These are phyloP conservation scores for Hylaeus anthracinus DNA, from an alignment of 1,140 invertebrate species.

Conservation along the genomic window DNA sequence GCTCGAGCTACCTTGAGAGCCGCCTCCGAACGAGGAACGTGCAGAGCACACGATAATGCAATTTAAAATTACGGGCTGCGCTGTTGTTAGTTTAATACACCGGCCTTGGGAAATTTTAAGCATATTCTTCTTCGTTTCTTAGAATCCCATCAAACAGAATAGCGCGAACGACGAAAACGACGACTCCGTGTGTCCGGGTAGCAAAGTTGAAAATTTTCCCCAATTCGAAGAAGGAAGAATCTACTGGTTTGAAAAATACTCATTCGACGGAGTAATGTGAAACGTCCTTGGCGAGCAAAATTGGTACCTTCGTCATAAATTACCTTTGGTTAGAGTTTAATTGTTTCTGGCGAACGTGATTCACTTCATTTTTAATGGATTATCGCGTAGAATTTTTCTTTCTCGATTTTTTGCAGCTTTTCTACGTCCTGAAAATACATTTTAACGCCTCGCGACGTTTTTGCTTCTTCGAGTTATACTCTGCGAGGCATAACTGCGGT, in stretches of 20 bases:
- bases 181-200: no score
- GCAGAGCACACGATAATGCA: slow-evolving; percentile 42
- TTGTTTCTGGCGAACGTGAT: neutral
- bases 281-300: neutral
- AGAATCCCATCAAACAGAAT: no score
- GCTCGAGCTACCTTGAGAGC: slow-evolving; percentile 48
- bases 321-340: neutral
- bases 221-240: neutral
- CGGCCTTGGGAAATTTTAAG: slow-evolving; percentile 24
- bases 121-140: no score
- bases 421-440: no score
- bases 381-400: neutral
- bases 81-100: neutral
- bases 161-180: no score
- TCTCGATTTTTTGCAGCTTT: neutral
- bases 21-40: slow-evolving; percentile 32
- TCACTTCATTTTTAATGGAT: neutral
- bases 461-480: no score
- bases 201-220: neutral
- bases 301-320: neutral
- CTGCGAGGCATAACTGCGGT: no score
- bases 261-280: no score
- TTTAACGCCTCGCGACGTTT: no score
- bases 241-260: neutral
- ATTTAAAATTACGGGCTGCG: slow-evolving; percentile 23